Conservation (phyloP, 1,140 invertebrate species). For the Lanistes nyassanus region DNA sequence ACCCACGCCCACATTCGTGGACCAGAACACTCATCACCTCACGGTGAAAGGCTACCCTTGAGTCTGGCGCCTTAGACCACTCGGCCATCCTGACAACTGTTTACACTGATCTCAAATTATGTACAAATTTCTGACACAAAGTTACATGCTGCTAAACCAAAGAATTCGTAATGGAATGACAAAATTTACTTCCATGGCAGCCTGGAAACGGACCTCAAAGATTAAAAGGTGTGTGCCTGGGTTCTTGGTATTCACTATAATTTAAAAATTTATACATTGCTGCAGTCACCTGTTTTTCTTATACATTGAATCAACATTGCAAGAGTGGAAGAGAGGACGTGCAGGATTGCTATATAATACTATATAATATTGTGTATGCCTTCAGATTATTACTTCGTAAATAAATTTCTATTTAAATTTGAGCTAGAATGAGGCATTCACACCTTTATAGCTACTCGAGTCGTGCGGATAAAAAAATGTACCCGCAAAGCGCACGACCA, state of each 20-base stretch:
- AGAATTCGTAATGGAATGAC: too few relatives aligned
- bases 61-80: conserved; percentile 59
- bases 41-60: conserved; percentile 49
- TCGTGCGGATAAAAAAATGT: neutral
- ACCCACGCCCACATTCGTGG: conserved; percentile 68
- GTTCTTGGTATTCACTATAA: too few relatives aligned
- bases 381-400: neutral
- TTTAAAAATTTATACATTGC: too few relatives aligned
- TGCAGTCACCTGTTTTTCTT: too few relatives aligned
- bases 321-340: neutral
- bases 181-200: too few relatives aligned
- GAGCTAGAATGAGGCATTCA: neutral
- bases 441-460: neutral
- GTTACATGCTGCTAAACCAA: too few relatives aligned
- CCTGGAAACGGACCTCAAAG: too few relatives aligned
- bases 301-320: too few relatives aligned
- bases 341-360: neutral
- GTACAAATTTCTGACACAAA: too few relatives aligned
- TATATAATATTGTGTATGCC: neutral
- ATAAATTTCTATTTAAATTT: neutral
- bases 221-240: too few relatives aligned
- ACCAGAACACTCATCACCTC: conserved; percentile 61
- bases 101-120: too few relatives aligned
- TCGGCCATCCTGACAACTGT: conserved; percentile 64
- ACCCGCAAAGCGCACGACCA: too few relatives aligned